phyloP scores from a whole-genome alignment of 2,113 vertebrate genomes.

The Myxocyprinus asiaticus region DNA sequence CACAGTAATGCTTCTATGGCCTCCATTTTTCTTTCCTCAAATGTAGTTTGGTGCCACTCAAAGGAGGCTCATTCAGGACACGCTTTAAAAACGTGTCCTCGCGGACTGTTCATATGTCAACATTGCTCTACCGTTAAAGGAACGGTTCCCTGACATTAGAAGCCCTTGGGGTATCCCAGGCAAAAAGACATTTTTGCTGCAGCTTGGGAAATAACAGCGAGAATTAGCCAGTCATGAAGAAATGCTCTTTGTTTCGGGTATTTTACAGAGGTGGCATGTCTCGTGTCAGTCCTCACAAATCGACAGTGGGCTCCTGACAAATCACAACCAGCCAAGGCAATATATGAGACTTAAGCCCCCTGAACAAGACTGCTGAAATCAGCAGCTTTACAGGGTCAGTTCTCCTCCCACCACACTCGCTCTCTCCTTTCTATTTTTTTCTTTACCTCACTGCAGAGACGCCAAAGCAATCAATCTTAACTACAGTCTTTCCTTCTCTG shows the following conservation, averaged over 20 bases:
- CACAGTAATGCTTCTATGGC: constrained; percentile 28
- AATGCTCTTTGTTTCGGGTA: constrained; percentile 37
- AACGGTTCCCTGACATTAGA: constrained; percentile 22
- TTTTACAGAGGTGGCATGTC: constrained; percentile 46
- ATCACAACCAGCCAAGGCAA: constrained; percentile 46
- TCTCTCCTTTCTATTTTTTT: constrained; percentile 27
- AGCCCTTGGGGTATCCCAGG: constrained; percentile 25
- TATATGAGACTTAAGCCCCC: constrained; percentile 53
- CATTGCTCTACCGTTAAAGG: constrained; percentile 20
- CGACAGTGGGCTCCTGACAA: constrained; percentile 46
- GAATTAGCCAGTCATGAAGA: constrained; percentile 34
- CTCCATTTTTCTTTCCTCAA: constrained; percentile 33
- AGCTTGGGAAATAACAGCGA: constrained; percentile 30
- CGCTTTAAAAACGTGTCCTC: constrained; percentile 32
- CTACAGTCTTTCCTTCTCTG: constrained; percentile 60
- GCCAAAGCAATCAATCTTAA: constrained; percentile 64
- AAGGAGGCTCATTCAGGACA: constrained; percentile 39
- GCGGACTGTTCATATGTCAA: constrained; percentile 34
- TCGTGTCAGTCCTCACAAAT: constrained; percentile 66
- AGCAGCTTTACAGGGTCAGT: constrained; percentile 61
- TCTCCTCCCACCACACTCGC: constrained; percentile 35
- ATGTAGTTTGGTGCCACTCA: constrained; percentile 22
- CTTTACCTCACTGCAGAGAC: constrained; percentile 55
- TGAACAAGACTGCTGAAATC: constrained; percentile 65
- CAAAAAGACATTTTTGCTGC: constrained; percentile 2